Conservation (phyloP, 2,888 invertebrate species). For the Lasioglossum calceatum region DNA sequence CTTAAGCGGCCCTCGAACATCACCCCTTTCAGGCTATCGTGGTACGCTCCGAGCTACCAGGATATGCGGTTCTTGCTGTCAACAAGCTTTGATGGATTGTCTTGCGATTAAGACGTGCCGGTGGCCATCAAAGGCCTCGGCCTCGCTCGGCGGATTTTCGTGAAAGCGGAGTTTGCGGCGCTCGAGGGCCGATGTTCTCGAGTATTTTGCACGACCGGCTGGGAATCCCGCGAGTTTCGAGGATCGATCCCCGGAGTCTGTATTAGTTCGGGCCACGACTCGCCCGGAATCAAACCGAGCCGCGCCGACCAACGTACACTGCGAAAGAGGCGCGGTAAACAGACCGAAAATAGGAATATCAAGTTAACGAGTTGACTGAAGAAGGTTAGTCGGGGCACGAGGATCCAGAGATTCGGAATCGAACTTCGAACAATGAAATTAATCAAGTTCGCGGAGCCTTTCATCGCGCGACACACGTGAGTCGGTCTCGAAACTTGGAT, state of each 20-base stretch:
- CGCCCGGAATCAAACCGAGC: slow-evolving; percentile 6
- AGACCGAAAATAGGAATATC: slow-evolving; percentile 20
- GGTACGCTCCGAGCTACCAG: not conserved
- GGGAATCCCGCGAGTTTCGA: not conserved
- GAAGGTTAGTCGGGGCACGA: slow-evolving; percentile 17
- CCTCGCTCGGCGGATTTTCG: slow-evolving; percentile 27
- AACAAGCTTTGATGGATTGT: slow-evolving; percentile 57
- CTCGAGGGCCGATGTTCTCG: not conserved
- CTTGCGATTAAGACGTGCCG: slow-evolving; percentile 44
- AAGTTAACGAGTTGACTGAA: slow-evolving; percentile 34
- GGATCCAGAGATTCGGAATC: slow-evolving; percentile 17
- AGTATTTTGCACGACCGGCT: not conserved
- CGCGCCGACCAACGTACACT: slow-evolving; percentile 22
- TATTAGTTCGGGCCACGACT: slow-evolving; percentile 16
- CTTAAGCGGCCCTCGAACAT: slow-evolving; percentile 51
- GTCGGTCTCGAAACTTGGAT: not conserved
- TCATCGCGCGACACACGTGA: not conserved
- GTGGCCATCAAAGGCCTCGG: slow-evolving; percentile 14
- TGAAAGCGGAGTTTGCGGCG: not conserved
- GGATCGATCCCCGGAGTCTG: not conserved
- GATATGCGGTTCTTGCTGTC: slow-evolving; percentile 27
- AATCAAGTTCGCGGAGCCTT: not conserved
- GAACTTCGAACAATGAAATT: not conserved
- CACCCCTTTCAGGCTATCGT: slow-evolving; percentile 40
- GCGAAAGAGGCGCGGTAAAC: slow-evolving; percentile 26